Evolutionary conservation across 92 coral and sea anemone genomes (phyloP).

Genomic region (Zoanthus gigantus): DNA sequence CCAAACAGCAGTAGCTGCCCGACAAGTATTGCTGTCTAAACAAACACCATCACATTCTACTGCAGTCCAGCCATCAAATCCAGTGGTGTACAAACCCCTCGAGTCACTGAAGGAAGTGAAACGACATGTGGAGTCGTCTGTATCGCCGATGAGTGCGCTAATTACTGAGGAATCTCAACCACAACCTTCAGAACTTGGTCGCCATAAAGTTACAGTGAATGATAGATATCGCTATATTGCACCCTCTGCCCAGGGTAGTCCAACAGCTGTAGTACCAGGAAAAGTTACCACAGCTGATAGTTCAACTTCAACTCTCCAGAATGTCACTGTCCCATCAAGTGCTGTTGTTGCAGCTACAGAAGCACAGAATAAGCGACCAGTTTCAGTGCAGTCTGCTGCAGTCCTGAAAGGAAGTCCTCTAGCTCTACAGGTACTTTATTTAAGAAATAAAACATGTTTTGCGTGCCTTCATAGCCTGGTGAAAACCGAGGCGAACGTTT

Average conservation of each 20-base stretch:
- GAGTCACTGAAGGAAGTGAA: slow-evolving; percentile 83
- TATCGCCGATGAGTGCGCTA: slow-evolving; percentile 82
- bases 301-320: slow-evolving; percentile 23
- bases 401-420: background rate
- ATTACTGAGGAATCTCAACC: slow-evolving; percentile 29
- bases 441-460: no score
- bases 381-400: slow-evolving; percentile 9
- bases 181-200: slow-evolving; percentile 34
- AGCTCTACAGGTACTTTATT: background rate
- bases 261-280: slow-evolving; percentile 1
- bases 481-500: no score
- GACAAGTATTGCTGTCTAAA: background rate
- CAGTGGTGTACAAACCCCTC: slow-evolving; percentile 74
- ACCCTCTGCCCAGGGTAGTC: slow-evolving; percentile 52
- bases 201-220: slow-evolving; percentile 77
- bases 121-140: slow-evolving; percentile 69
- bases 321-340: background rate
- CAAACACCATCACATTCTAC: slow-evolving; percentile 28
- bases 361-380: slow-evolving; percentile 1
- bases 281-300: slow-evolving; percentile 13
- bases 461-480: no score
- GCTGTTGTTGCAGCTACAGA: background rate
- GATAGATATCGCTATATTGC: slow-evolving; percentile 84
- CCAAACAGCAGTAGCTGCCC: slow-evolving; percentile 1
- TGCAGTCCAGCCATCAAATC: slow-evolving; percentile 33